Conservation (phyloP, 23 tunicate species). For the Ascidia mentula region DNA sequence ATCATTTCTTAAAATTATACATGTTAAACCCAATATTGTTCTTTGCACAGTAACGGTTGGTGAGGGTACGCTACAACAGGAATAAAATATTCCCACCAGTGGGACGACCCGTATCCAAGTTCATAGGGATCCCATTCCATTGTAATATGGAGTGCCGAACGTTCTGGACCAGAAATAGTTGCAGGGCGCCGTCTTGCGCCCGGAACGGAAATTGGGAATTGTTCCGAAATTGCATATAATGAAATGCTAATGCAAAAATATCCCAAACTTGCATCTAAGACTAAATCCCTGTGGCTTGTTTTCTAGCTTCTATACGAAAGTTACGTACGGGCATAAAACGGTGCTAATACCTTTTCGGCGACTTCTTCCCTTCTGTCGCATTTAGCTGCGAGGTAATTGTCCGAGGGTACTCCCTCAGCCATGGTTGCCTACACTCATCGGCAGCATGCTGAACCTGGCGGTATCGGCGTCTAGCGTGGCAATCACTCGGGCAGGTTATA, state of each 20-base stretch:
- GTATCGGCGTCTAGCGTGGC: background rate
- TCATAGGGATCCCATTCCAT: conserved; percentile 97
- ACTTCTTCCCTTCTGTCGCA: background rate
- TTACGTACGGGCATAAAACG: no score
- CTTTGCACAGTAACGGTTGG: conserved; percentile 41
- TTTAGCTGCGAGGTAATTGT: background rate
- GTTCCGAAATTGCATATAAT: background rate
- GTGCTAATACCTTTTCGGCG: background rate
- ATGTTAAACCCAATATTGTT: conserved; percentile 76
- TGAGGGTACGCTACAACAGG: conserved; percentile 80
- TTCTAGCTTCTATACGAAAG: no score
- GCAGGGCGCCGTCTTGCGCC: conserved; percentile 40
- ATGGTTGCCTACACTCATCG: no score
- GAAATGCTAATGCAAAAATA: no score
- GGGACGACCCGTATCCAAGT: conserved; percentile 25
- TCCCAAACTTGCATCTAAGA: no score
- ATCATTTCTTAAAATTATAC: no score
- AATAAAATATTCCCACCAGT: conserved; percentile 72
- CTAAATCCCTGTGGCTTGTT: no score
- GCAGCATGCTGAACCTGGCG: background rate
- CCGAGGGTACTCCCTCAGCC: no score
- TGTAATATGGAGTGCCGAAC: conserved; percentile 42
- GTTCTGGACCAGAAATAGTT: conserved; percentile 44
- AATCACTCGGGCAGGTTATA: background rate
- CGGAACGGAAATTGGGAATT: background rate